phyloP scores from a whole-genome alignment of 2,888 invertebrate genomes.

The Nemotelus pantherinus region DNA sequence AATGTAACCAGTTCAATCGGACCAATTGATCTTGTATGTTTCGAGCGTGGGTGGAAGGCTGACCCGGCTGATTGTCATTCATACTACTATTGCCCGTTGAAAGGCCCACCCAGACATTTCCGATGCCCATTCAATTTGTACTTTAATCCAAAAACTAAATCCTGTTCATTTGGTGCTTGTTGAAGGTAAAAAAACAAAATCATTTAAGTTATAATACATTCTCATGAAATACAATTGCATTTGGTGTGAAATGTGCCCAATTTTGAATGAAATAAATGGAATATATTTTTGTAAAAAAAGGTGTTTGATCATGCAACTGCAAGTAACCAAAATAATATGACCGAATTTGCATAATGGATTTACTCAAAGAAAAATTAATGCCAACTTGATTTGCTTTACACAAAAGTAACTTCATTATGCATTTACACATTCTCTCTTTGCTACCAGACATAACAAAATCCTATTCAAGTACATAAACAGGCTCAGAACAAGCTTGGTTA shows the following conservation, averaged over 20 bases:
- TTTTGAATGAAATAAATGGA: background rate
- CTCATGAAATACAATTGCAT: too few species aligned
- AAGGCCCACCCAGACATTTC: slow-evolving; percentile 55
- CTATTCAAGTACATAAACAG: too few species aligned
- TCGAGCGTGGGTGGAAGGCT: slow-evolving; percentile 51
- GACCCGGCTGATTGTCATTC: slow-evolving; percentile 58
- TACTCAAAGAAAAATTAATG: too few species aligned
- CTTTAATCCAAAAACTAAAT: slow-evolving; percentile 55
- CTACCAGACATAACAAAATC: too few species aligned
- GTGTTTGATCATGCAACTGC: too few species aligned
- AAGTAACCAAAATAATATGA: too few species aligned
- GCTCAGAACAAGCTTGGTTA: too few species aligned
- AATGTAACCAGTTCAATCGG: background rate
- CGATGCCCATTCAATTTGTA: slow-evolving; percentile 59
- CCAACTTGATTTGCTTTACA: too few species aligned
- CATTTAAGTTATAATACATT: background rate
- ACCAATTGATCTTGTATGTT: background rate
- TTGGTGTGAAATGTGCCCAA: background rate
- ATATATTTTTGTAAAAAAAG: background rate
- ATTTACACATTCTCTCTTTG: too few species aligned
- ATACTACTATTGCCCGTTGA: slow-evolving; percentile 60
- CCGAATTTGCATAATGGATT: too few species aligned
- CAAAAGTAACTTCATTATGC: too few species aligned
- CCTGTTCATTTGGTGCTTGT: slow-evolving; percentile 59
- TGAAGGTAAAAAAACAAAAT: slow-evolving; percentile 24